Percentiles rank a stretch among this genome's conserved stretches.
phyloP scores from a whole-genome alignment of 35 echinoderm and acorn worm genomes.

The Eucidaris tribuloides region DNA sequence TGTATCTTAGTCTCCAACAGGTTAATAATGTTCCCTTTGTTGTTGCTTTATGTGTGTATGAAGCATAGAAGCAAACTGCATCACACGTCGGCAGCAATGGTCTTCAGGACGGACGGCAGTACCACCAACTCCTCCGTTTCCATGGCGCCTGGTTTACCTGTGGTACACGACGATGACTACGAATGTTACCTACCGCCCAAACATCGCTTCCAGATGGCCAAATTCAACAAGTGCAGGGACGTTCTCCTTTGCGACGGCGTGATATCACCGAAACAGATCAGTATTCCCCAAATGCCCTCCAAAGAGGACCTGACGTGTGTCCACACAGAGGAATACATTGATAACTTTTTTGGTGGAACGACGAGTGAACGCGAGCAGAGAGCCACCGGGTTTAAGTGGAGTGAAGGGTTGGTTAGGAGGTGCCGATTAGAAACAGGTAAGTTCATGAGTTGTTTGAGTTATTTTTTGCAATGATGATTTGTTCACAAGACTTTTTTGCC shows the following conservation, averaged over 20 bases:
- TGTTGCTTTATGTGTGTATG: no score
- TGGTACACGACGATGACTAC: slow-evolving; percentile 76
- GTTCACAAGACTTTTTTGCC: no score
- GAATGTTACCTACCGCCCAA: slow-evolving; percentile 65
- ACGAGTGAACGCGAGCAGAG: slow-evolving; percentile 72
- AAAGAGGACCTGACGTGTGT: slow-evolving; percentile 32
- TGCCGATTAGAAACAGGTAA: slow-evolving; percentile 85
- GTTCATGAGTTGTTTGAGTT: no score
- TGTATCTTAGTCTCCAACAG: no score
- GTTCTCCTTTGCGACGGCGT: slow-evolving; percentile 55
- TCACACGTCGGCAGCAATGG: background rate
- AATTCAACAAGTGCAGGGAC: slow-evolving; percentile 63
- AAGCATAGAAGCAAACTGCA: no score
- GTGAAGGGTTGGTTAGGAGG: slow-evolving; percentile 46
- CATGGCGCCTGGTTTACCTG: slow-evolving; percentile 31
- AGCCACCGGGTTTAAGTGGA: slow-evolving; percentile 71
- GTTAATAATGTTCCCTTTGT: no score
- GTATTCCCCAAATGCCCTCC: background rate
- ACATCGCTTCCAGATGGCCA: slow-evolving; percentile 71
- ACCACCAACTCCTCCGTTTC: background rate
- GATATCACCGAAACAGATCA: slow-evolving; percentile 44
- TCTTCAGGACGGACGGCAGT: background rate
- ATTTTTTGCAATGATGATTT: no score
- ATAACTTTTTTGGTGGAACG: slow-evolving; percentile 57
- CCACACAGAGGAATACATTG: slow-evolving; percentile 68